Evolutionary conservation across 2,888 invertebrate genomes (phyloP), one percentile per base, ranked within the genome.

Genomic region (Eupithecia dodoneata): DNA sequence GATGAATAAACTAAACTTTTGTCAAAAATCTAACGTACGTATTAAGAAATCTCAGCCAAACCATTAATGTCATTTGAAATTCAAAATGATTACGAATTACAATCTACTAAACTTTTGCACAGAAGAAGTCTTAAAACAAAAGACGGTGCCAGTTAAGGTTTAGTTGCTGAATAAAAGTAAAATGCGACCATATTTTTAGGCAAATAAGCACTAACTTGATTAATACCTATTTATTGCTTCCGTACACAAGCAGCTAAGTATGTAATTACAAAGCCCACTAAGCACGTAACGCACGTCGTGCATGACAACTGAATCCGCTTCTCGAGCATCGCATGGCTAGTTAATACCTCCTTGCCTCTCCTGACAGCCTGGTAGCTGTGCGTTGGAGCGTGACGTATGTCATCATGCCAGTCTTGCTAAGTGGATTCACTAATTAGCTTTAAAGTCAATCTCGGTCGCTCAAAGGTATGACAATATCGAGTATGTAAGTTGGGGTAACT

Each of bases 341-440:
- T 67, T 78, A 75, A 76, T 78, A 76, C 76, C 73, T 74, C 65
- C 78, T 75, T 44, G 45, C 63, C 63, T 18, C 73, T 72, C 63
- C 44, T 78, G 74, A 67, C 73, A 76, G 74, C 78, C 76, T 72
- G 73, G 69, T 78, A 72, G 73, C 49, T 6, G 59, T 78, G 73
- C 73, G 70, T 18, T 77, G 42, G 47, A 42, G 52, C 44, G 65
- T 73, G 75, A 67, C 67, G 71, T 74, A n/a, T 66, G 67, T 18
- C 10, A 55, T 65, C 52, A 69, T 59, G 30, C 15, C 59, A 44
- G 30, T 30, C 41, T 71, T 66, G 42, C 47, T 47, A 15, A 5
- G 15, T 52, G 47, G 47, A 65, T 65, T 41, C 30, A 30, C 30
- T 41, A 42, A 67, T 15, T n/a, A 67, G 44, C n/a, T 44, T n/a